Conservation (phyloP, 1,140 invertebrate species). For the Philaenus spumarius region DNA sequence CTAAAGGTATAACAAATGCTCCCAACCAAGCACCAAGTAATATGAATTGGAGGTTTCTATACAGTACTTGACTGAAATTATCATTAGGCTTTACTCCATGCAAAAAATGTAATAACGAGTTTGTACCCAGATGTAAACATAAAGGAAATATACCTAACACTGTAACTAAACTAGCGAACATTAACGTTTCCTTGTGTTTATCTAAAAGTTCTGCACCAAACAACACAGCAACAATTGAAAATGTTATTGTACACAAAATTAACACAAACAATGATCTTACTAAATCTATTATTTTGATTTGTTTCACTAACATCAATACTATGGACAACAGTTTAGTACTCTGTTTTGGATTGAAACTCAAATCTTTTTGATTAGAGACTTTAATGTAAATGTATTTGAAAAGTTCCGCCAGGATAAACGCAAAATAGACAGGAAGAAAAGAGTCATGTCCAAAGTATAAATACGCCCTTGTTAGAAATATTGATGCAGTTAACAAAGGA, state of each 20-base stretch:
- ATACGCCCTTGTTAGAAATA: conserved; percentile 11
- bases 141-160: conserved; percentile 58
- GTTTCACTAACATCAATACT: conserved; percentile 12
- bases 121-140: conserved; percentile 50
- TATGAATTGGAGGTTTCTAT: conserved; percentile 50
- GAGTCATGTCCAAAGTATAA: conserved; percentile 2
- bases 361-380: conserved; percentile 17
- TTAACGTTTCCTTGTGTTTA: conserved; percentile 61
- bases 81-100: conserved; percentile 31
- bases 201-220: conserved; percentile 64
- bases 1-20: conserved; percentile 79
- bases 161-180: conserved; percentile 58
- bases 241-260: conserved; percentile 34
- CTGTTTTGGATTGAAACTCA: conserved; percentile 13
- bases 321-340: conserved; percentile 9
- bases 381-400: conserved; percentile 17
- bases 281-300: conserved; percentile 13
- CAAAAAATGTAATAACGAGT: conserved; percentile 32
- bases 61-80: conserved; percentile 48
- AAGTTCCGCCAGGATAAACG: conserved; percentile 15
- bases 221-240: conserved; percentile 57
- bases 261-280: conserved; percentile 5
- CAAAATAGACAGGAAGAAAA: conserved; percentile 15
- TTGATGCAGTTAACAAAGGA: neutral
- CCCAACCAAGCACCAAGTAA: conserved; percentile 83